These are phyloP conservation scores for Eudemis profundana DNA, from an alignment of 2,888 invertebrate species.

Conservation along the genomic window DNA sequence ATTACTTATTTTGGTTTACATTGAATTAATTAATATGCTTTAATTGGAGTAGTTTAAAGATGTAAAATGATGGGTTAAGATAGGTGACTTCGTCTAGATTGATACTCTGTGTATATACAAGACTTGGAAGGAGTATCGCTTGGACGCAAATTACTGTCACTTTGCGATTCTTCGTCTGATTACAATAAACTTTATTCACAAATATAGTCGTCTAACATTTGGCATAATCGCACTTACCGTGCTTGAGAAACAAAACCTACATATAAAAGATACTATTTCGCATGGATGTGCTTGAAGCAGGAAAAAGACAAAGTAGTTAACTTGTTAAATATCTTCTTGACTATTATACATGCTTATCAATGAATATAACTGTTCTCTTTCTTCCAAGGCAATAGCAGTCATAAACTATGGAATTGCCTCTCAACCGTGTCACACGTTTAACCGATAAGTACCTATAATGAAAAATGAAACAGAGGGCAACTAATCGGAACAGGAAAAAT, in stretches of 20 bases:
- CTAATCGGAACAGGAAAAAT: slow-evolving; percentile 17
- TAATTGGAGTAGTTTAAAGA: too few relatives aligned
- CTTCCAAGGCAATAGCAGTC: slow-evolving; percentile 15
- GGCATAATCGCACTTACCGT: neutral
- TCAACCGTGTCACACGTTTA: slow-evolving; percentile 25
- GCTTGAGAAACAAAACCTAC: neutral
- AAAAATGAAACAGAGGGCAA: slow-evolving; percentile 10
- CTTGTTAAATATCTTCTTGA: too few relatives aligned
- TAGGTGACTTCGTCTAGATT: too few relatives aligned
- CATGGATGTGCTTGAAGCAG: too few relatives aligned
- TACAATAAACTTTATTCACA: neutral
- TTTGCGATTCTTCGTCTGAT: neutral
- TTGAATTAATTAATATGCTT: too few relatives aligned
- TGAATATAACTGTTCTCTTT: neutral
- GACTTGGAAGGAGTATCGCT: too few relatives aligned
- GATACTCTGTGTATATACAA: too few relatives aligned
- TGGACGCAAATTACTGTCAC: neutral
- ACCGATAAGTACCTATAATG: slow-evolving; percentile 26
- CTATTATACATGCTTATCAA: too few relatives aligned
- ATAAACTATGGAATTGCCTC: slow-evolving; percentile 19
- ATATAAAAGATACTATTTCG: too few relatives aligned
- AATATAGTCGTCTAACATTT: neutral
- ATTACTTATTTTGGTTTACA: too few relatives aligned
- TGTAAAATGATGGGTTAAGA: too few relatives aligned
- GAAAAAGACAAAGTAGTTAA: too few relatives aligned